phyloP scores from a whole-genome alignment of 2,113 vertebrate genomes.

The Muntiacus muntjak region DNA sequence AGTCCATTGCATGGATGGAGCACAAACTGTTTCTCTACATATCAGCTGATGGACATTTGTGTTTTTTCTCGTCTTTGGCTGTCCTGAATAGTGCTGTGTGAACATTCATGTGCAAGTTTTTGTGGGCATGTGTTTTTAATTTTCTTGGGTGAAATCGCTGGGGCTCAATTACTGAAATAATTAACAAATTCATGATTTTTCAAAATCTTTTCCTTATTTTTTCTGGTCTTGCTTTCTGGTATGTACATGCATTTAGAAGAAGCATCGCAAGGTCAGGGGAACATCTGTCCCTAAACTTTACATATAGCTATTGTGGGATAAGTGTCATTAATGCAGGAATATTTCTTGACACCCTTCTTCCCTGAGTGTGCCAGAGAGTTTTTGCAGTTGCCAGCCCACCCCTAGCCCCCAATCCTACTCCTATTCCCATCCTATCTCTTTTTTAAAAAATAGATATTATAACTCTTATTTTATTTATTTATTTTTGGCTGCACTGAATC shows the following conservation, averaged over 20 bases:
- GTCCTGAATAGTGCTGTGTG: accelerated
- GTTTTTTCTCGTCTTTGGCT: neutral
- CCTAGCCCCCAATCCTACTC: neutral
- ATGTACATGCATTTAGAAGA: neutral
- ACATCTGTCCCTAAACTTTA: neutral
- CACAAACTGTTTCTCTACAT: accelerated
- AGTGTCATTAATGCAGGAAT: neutral
- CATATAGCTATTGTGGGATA: neutral
- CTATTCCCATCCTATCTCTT: neutral
- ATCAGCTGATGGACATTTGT: accelerated
- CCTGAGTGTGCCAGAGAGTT: neutral
- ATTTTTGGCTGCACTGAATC: neutral
- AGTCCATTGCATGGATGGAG: accelerated
- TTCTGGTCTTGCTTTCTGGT: neutral
- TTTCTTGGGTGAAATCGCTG: neutral
- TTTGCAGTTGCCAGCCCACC: neutral
- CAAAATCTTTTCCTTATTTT: neutral
- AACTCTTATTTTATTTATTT: neutral
- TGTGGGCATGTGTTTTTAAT: accelerated
- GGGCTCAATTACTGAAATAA: neutral
- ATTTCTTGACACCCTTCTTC: neutral
- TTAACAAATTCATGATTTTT: neutral
- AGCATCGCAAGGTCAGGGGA: neutral
- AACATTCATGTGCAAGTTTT: too few species aligned
- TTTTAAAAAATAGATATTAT: neutral